Evolutionary conservation across 2,113 vertebrate species (phyloP).

Genomic region (Agelaius tricolor): DNA sequence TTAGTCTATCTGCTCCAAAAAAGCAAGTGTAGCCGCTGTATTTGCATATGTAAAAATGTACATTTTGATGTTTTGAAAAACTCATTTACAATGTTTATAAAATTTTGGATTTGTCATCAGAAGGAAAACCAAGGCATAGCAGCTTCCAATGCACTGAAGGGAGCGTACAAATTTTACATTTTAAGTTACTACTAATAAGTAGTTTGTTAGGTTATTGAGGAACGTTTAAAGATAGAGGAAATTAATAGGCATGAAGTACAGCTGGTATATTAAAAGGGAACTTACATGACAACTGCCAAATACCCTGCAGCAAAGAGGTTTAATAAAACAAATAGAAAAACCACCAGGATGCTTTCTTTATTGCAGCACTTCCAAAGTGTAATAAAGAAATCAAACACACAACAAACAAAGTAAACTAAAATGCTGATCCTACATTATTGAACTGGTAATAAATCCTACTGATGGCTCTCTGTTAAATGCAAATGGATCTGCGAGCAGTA

Average conservation of each 20-base stretch:
- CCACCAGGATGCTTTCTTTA: slow-evolving; percentile 72
- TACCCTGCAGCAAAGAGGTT: slow-evolving; percentile 68
- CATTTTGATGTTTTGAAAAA: not conserved
- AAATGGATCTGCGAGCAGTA: not conserved
- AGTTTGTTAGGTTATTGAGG: slow-evolving; percentile 73
- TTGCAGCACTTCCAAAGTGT: slow-evolving; percentile 45
- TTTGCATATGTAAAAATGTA: not conserved
- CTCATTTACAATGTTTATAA: not conserved
- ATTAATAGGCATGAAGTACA: slow-evolving; percentile 73
- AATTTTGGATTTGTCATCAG: not conserved
- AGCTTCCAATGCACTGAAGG: slow-evolving; percentile 1
- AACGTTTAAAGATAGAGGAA: slow-evolving; percentile 72
- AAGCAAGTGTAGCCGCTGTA: not conserved
- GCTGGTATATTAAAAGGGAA: slow-evolving; percentile 71
- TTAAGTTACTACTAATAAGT: slow-evolving; percentile 62
- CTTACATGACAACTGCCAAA: slow-evolving; percentile 70
- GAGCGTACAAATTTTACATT: not conserved
- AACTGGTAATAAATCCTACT: slow-evolving; percentile 41
- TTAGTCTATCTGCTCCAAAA: not conserved
- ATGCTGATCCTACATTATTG: slow-evolving; percentile 44
- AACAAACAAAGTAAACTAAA: slow-evolving; percentile 65
- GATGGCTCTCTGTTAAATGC: slow-evolving; percentile 41
- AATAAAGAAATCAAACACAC: slow-evolving; percentile 54
- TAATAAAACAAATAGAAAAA: slow-evolving; percentile 79
- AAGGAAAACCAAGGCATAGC: not conserved